Evolutionary conservation across 2,797 vertebrate species (phyloP), one percentile per base, ranked within the genome.

Genomic region (Crocidura indochinensis): DNA sequence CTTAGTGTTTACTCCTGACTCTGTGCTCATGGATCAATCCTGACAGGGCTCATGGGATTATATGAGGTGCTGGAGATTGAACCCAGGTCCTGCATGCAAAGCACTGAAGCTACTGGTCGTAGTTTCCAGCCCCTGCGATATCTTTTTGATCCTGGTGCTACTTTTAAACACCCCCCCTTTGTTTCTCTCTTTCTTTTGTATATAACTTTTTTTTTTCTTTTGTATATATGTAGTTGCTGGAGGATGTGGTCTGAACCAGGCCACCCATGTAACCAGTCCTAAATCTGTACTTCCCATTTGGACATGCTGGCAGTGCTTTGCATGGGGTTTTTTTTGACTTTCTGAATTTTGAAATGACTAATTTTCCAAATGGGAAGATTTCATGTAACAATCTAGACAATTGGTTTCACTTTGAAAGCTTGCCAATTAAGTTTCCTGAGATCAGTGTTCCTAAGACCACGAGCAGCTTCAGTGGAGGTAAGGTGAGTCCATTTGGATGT

Each of bases 361-460:
- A 65, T 10, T 79, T 77, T 91, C 84, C 69, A 68, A 47, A 67
- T 73, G 31, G 76, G 44, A 56, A 85, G 91, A 80, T 68, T 82
- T 88, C 27, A n/a, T 31, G 65, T 44, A n/a, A 62, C 62, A 69
- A 12, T 47, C 75, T 78, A 22, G 29, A 87, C 51, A 90, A 56
- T 83, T 27, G 46, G 14, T 49, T 87, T 92, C 47, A 20, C 71
- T 76, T 80, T 83, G 73, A 79, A 71, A 53, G 64, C 15, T 51
- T 68, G 15, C 27, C 27, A 11, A 31, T 24, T 56, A 17, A 29
- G 72, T 38, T 8, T 17, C 24, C 0, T 26, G 24, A 10, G 49
- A 31, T 26, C 49, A 11, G 84, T 38, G 3, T 72, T 68, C 47
- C 14, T 26, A n/a, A 77, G 14, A 53, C 47, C 22, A 5, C 12